Evolutionary conservation across 2,113 vertebrate genomes (phyloP), one percentile per base, ranked within the genome.

Genomic region (Nyctereutes procyonoides): DNA sequence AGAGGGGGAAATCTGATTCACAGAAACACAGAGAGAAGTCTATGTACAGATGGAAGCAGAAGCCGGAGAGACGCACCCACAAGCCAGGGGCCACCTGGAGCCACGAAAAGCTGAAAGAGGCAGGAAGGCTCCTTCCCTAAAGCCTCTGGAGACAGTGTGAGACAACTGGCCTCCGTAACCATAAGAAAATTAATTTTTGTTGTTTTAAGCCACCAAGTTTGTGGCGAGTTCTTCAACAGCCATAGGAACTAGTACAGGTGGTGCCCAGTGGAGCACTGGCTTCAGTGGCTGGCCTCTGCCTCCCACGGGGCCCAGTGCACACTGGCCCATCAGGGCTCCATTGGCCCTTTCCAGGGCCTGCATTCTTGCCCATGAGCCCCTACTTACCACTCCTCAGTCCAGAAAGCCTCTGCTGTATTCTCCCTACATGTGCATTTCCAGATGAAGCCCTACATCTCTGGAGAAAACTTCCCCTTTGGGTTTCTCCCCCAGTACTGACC

Each of bases 251-350:
- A 24, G 58, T 0, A 12, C 1, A 48, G 22, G 5, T 4, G 9
- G 14, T 0, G 65, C 32, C 93, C 26, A 19, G 3, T 3, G n/a
- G 43, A 9, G n/a, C 24, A 19, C 55, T 0, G 28, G 26, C 53
- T 58, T 35, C 22, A 24, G 32, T 7, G 38, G 24, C 14, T 8
- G 14, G 20, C 20, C 12, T 5, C 4, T 0, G 2, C 2, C 55
- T 14, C 19, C 53, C 2, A 0, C 7, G 0, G 16, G 53, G 3
- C 43, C n/a, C 26, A 4, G 32, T 0, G 2, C 3, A 22, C 15
- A 4, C 48, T 20, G 14, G 55, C 55, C 51, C 4, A 5, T 56
- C 28, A 15, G 6, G 30, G 16, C 16, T 11, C 55, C 6, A 16
- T 0, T 22, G 0, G 1, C 56, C 51, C 8, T 16, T 12, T 22